Conservation (phyloP, 2,888 invertebrate genomes). For the Dyspetes luteomarginatus region DNA sequence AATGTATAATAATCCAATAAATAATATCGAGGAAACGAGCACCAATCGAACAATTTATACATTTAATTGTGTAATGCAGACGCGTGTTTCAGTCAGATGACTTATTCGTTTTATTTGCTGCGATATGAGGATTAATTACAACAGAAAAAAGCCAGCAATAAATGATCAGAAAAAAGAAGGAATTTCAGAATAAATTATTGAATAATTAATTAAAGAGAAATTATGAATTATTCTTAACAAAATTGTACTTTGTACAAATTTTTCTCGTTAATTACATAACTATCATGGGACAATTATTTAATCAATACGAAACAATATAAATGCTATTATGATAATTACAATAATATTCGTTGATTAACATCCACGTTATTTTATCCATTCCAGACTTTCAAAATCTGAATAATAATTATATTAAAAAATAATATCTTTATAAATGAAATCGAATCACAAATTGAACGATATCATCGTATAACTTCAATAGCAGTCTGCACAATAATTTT, state of each 20-base stretch:
- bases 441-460: neutral
- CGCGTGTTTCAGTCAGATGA: neutral
- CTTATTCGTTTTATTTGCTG: neutral
- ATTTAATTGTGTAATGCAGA: neutral
- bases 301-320: neutral
- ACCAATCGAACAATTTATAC: constrained; percentile 34
- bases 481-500: neutral
- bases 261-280: too few species aligned
- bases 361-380: neutral
- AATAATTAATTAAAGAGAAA: too few species aligned
- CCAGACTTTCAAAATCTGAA: neutral
- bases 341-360: neutral
- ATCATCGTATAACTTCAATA: neutral
- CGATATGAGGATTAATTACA: neutral
- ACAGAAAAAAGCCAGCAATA: neutral
- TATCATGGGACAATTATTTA: too few species aligned
- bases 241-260: too few species aligned
- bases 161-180: neutral
- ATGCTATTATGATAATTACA: neutral
- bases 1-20: constrained; percentile 28
- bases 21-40: constrained; percentile 23
- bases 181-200: neutral
- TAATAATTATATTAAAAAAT: too few species aligned
- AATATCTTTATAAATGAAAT: too few species aligned
- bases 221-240: too few species aligned